Percentiles rank a stretch among this genome's conserved stretches.
Evolutionary conservation across 2,797 vertebrate species (phyloP).

Genomic region (Parauchenoglanis ngamensis): DNA sequence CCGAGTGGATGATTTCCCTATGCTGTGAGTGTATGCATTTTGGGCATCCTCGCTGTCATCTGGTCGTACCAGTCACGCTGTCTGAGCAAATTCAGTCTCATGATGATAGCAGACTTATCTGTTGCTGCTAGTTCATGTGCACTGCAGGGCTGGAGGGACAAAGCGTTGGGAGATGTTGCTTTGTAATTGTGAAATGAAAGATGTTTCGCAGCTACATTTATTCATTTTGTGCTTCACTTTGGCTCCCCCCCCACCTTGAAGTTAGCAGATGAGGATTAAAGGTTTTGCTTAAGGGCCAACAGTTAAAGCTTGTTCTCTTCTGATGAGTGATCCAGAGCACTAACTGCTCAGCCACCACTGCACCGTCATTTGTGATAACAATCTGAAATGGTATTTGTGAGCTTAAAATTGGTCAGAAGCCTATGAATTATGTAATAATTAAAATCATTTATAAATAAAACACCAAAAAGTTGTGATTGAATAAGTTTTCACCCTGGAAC

Average conservation of each 20-base stretch:
- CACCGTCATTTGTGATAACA: not conserved
- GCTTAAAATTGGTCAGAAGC: not conserved
- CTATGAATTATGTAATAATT: not conserved
- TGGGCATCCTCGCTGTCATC: not conserved
- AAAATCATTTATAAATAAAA: not conserved
- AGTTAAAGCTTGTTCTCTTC: not conserved
- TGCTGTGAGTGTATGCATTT: not conserved
- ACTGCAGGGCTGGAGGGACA: not conserved
- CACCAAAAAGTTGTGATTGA: not conserved
- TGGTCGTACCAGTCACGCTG: not conserved
- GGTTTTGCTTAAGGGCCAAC: not conserved
- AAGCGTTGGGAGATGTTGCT: not conserved
- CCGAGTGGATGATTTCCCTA: conserved; percentile 33
- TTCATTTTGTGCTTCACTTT: not conserved
- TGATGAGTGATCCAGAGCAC: not conserved
- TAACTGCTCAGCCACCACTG: not conserved
- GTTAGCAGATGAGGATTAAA: not conserved
- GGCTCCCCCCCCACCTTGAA: not conserved
- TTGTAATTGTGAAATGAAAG: not conserved
- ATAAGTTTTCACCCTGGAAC: not conserved
- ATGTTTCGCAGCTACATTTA: not conserved
- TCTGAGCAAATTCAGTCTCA: not conserved
- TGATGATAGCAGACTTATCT: not conserved
- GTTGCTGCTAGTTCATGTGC: not conserved
- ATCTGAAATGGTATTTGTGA: not conserved